Conservation (phyloP, 2,888 invertebrate genomes). For the Hirtodrosophila duncani region DNA sequence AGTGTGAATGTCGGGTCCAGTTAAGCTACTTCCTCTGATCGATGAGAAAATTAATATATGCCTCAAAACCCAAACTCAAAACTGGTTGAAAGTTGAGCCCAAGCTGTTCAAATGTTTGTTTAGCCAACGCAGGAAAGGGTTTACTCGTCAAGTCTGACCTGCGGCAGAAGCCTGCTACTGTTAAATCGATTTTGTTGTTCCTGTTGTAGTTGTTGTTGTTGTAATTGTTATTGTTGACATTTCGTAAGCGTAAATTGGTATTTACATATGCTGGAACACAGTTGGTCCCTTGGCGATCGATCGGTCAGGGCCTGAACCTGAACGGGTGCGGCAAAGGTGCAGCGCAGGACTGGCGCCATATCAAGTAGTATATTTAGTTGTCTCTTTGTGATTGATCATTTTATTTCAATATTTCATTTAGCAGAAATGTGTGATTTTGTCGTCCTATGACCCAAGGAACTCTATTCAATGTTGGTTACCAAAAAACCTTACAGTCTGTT, state of each 20-base stretch:
- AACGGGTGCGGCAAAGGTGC: too few relatives aligned
- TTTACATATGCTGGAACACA: slow-evolving; percentile 63
- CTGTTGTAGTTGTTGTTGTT: slow-evolving; percentile 28
- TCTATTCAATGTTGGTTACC: too few relatives aligned
- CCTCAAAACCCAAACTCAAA: slow-evolving; percentile 10
- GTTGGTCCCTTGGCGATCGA: slow-evolving; percentile 22
- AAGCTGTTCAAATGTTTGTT: slow-evolving; percentile 19
- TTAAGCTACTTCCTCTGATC: slow-evolving; percentile 13
- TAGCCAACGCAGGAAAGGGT: slow-evolving; percentile 21
- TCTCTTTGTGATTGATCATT: too few relatives aligned
- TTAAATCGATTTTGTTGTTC: not conserved
- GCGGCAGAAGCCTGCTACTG: too few relatives aligned
- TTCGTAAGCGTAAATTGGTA: slow-evolving; percentile 68
- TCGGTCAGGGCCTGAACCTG: too few relatives aligned
- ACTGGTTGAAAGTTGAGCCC: not conserved
- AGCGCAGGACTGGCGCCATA: too few relatives aligned
- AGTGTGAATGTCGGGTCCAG: slow-evolving; percentile 14
- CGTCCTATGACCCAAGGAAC: too few relatives aligned
- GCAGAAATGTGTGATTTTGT: too few relatives aligned
- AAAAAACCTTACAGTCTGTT: too few relatives aligned
- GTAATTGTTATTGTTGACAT: slow-evolving; percentile 71
- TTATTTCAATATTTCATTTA: too few relatives aligned
- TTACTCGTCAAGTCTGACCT: too few relatives aligned
- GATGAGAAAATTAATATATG: slow-evolving; percentile 41
- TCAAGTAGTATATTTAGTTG: too few relatives aligned